Evolutionary conservation across 2,888 invertebrate species (phyloP).

Genomic region (Chloroclysta siterata): DNA sequence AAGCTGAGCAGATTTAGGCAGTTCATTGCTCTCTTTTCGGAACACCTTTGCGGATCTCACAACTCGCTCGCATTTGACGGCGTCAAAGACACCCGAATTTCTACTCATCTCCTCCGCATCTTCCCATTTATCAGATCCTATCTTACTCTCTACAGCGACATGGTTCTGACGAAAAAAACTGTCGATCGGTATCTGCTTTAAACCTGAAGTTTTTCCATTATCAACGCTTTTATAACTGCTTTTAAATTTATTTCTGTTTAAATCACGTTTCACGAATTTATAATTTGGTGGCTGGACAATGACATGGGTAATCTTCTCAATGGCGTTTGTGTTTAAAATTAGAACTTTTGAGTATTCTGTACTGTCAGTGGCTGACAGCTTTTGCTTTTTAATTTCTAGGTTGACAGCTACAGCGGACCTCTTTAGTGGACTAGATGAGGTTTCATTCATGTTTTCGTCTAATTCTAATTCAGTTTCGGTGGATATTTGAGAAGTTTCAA

Average conservation of each 20-base stretch:
- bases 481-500: constrained; percentile 56
- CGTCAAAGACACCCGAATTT: constrained; percentile 61
- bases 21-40: constrained; percentile 54
- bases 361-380: constrained; percentile 54
- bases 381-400: constrained; percentile 76
- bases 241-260: constrained; percentile 60
- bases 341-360: constrained; percentile 73
- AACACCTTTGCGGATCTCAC: constrained; percentile 48
- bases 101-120: constrained; percentile 72
- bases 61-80: constrained; percentile 58
- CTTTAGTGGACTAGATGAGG: constrained; percentile 50
- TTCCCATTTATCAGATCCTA: constrained; percentile 45
- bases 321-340: constrained; percentile 79
- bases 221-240: constrained; percentile 50
- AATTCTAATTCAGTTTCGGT: constrained; percentile 52
- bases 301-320: constrained; percentile 76
- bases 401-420: constrained; percentile 65
- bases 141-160: constrained; percentile 38
- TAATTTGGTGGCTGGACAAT: constrained; percentile 80
- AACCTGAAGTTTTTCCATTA: constrained; percentile 58
- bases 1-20: constrained; percentile 47
- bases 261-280: constrained; percentile 73
- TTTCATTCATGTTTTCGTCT: constrained; percentile 58
- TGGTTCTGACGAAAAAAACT: constrained; percentile 59
- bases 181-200: constrained; percentile 67